Base-by-base conservation (phyloP, 2,113 vertebrate species). In the Chaetodon auriga region DNA sequence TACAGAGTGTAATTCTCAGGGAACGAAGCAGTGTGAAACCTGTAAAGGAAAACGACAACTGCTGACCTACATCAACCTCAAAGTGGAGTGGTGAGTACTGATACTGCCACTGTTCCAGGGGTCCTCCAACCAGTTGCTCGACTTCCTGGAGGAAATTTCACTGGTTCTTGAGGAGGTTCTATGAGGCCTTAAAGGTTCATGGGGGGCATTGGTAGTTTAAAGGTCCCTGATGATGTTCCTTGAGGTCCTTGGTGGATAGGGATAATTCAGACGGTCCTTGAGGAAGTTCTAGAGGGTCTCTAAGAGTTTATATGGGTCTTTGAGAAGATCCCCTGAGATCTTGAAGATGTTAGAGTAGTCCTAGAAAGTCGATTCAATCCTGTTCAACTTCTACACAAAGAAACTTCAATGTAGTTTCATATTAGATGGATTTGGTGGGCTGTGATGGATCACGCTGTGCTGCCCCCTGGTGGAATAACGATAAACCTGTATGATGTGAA, bases 21-120 rank as follows among this genome's bases (percentile, higher is more conserved):
- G 92, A 36, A 72, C 12, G 0, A 55, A 54, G 2, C 13, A 82
- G 0, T 95, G 95, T 69, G 23, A 75, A 0, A 92, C 86, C 55
- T 95, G 95, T 30, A 38, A 95, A 21, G 95, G 94, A 23, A 94
- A 91, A 53, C 6, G 60, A 8, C 86, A 92, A 53, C 68, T 95
- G 41, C 82, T 95, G 81, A 45, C 82, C 9, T 95, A 86, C 87
- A 94, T 95, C 90, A 70, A 93, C 21, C 93, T 95, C 0, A 95
- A 88, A 68, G 93, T 95, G 71, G 87, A 94, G 48, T 95, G 95
- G 95, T 95, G 83, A 92, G 90, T 88, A 48, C 8, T 30, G 49
- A 14, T 13, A 19, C 57, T 25, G 0, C 21, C 48, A 5, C 23
- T 15, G 16, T 21, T 10, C 4, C 7, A 12, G 1, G 30, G 49